Conservation (phyloP, 2,113 vertebrate species). For the Monarcha castaneiventris region DNA sequence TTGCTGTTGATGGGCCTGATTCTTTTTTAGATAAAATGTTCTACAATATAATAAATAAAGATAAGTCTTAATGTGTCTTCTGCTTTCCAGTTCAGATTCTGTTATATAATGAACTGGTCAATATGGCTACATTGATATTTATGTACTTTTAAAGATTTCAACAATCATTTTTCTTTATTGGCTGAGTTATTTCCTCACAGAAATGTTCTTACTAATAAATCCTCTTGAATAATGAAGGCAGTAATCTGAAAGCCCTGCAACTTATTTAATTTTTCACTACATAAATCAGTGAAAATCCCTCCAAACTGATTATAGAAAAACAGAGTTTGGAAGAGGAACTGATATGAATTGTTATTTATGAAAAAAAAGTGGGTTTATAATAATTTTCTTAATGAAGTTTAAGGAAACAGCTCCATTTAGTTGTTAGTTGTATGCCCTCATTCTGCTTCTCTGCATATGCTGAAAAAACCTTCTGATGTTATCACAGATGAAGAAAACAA, state of each 20-base stretch:
- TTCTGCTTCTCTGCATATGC: neutral
- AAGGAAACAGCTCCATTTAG: neutral
- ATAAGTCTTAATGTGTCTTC: neutral
- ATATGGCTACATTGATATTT: neutral
- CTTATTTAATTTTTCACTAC: neutral
- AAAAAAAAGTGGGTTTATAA: neutral
- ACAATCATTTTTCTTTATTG: neutral
- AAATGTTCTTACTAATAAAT: neutral
- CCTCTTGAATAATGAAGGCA: neutral
- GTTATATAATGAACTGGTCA: neutral
- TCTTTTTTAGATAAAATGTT: neutral
- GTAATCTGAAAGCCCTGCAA: neutral
- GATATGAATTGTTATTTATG: neutral
- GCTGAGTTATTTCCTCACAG: neutral
- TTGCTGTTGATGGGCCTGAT: neutral
- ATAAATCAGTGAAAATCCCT: neutral
- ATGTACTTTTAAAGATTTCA: neutral
- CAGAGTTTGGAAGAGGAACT: neutral
- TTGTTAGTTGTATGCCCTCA: neutral
- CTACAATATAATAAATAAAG: neutral
- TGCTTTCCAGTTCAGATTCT: neutral
- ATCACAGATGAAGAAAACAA: neutral
- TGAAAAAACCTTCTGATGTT: neutral
- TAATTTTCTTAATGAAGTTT: neutral
- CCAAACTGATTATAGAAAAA: neutral